Evolutionary conservation across 2,797 vertebrate species (phyloP).

Genomic region (Sebastolobus alascanus): DNA sequence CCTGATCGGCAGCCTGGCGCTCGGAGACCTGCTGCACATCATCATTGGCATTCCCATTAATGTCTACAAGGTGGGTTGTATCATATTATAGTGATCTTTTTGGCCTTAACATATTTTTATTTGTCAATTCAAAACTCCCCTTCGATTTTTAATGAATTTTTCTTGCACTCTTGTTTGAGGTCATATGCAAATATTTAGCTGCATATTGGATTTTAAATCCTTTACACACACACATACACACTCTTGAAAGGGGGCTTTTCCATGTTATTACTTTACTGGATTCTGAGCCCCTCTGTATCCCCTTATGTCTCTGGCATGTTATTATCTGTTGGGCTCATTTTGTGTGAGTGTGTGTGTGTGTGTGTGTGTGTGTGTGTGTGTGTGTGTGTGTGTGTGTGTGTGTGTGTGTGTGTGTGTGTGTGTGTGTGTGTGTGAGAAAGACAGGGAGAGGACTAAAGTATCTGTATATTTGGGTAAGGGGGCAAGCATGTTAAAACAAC

Average conservation of each 20-base stretch:
- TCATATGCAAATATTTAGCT: conserved; percentile 19
- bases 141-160: not conserved
- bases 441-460: conserved; percentile 1
- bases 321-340: conserved; percentile 50
- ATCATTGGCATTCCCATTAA: conserved; percentile 95
- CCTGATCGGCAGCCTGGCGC: conserved; percentile 94
- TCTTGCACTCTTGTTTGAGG: not conserved
- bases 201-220: conserved; percentile 18
- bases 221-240: not conserved
- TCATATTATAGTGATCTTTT: not conserved
- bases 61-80: conserved; percentile 93
- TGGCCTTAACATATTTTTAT: not conserved
- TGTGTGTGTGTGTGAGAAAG: not conserved
- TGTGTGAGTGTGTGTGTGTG: not conserved
- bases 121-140: conserved; percentile 7
- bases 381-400: not conserved
- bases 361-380: not conserved
- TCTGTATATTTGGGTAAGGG: conserved; percentile 69
- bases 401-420: not conserved
- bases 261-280: conserved; percentile 67
- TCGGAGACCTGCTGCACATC: conserved; percentile 96
- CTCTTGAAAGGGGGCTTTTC: conserved; percentile 18
- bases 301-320: conserved; percentile 64
- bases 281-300: conserved; percentile 67
- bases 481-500: conserved; percentile 69